These are phyloP conservation scores for Mormyrus hasselquistii DNA, from an alignment of 2,797 vertebrate genomes.

Conservation along the genomic window DNA sequence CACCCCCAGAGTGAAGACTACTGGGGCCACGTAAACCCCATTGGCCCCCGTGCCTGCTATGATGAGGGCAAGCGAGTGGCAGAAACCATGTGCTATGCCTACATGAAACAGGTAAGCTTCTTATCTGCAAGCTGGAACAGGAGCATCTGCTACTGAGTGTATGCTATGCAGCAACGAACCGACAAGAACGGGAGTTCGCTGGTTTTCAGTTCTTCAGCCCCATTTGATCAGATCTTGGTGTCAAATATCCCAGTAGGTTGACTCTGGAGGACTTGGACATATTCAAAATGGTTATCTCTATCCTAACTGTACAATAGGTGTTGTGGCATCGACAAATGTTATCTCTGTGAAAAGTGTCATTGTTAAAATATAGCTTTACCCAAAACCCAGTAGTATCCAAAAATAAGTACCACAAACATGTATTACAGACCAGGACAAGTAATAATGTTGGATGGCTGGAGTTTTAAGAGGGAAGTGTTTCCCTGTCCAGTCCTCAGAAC, in stretches of 20 bases:
- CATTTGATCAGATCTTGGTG: neutral
- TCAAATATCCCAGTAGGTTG: neutral
- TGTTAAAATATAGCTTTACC: neutral
- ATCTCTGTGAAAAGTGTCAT: neutral
- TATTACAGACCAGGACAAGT: neutral
- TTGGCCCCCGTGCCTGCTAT: slow-evolving; percentile 93
- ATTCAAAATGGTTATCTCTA: neutral
- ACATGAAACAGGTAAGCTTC: slow-evolving; percentile 93
- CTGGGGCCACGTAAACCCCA: slow-evolving; percentile 97
- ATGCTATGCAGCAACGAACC: neutral
- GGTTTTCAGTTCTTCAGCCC: neutral
- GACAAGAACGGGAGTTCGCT: neutral
- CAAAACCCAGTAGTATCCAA: neutral
- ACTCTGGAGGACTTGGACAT: neutral
- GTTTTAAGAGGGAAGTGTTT: neutral
- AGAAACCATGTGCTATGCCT: slow-evolving; percentile 98
- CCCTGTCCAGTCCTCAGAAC: neutral
- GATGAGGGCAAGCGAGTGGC: slow-evolving; percentile 95
- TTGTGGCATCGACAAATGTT: neutral
- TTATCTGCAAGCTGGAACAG: neutral
- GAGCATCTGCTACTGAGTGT: neutral
- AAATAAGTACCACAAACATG: neutral
- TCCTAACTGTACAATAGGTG: neutral
- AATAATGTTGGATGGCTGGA: neutral
- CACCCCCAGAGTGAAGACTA: slow-evolving; percentile 97